Evolutionary conservation across 2,797 vertebrate genomes (phyloP).

Genomic region (Fistularia tabacaria): DNA sequence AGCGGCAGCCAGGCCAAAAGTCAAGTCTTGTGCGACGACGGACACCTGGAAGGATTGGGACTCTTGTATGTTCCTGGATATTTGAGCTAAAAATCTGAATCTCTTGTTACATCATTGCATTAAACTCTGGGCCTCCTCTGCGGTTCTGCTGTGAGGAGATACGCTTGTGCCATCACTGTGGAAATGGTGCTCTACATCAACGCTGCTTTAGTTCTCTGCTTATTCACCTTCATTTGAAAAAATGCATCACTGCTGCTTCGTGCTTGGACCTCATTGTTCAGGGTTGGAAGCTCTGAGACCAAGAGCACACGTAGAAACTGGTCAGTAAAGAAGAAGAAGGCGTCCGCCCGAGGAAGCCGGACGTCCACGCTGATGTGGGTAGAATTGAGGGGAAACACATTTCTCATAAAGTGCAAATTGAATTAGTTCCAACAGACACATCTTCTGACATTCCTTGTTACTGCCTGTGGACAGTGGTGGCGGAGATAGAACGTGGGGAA

Average conservation of each 20-base stretch:
- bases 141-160: slow-evolving; percentile 34
- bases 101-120: too few species aligned
- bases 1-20: too few species aligned
- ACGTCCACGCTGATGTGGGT: slow-evolving; percentile 40
- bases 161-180: slow-evolving; percentile 34
- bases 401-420: slow-evolving; percentile 71
- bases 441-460: slow-evolving; percentile 68
- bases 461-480: slow-evolving; percentile 57
- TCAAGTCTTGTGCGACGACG: too few species aligned
- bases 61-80: too few species aligned
- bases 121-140: not conserved
- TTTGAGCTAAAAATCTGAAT: too few species aligned
- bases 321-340: slow-evolving; percentile 28
- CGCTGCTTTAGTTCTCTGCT: slow-evolving; percentile 7
- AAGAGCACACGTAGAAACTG: slow-evolving; percentile 21
- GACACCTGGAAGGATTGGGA: too few species aligned
- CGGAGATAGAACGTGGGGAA: slow-evolving; percentile 44
- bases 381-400: slow-evolving; percentile 49
- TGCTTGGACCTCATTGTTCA: slow-evolving; percentile 42
- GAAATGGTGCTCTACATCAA: slow-evolving; percentile 45
- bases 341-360: slow-evolving; percentile 32
- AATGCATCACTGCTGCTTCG: slow-evolving; percentile 42
- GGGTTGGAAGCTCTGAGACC: slow-evolving; percentile 31
- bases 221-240: slow-evolving; percentile 32
- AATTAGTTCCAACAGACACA: slow-evolving; percentile 69